Evolutionary conservation across 2,113 vertebrate genomes (phyloP), one percentile per base, ranked within the genome.

Genomic region (Mastomys natalensis): DNA sequence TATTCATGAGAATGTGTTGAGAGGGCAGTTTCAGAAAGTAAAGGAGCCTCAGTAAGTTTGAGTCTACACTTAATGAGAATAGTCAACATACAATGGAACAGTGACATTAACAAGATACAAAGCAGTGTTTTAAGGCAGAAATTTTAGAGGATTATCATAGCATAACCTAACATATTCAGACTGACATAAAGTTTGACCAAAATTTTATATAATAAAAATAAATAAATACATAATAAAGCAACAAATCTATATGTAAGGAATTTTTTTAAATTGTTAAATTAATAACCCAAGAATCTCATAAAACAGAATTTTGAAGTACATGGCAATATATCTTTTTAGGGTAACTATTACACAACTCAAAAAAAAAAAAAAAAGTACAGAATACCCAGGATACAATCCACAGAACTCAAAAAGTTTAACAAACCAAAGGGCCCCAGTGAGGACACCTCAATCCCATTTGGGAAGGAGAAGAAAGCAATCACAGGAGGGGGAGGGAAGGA

Each of bases 51-150:
- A 64, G 31, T 88, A 95, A 91, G 48, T 74, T 60, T 76, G 70
- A 17, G 48, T 87, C 76, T 88, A 17, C 89, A 74, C 48, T 90
- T 94, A 87, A 91, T 37, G 90, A 80, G 80, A 26, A 51, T 24
- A 85, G 16, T 64, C 72, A 87, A 53, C 12, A 37, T 89, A 26
- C 34, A 81, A 72, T 51, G 10, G 58, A 86, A 60, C 16, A 89
- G 6, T 43, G 76, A 26, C 26, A 17, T 26, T 22, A 95, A 22
- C 21, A 93, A 90, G 24, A 87, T 82, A 95, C 29, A 91, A 92
- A 60, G 21, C 26, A 77, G 7, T 91, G 2, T 74, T 89, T 85
- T 70, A 93, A 72, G 43, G 7, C 64, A 43, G 13, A 82, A 4
- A 48, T 58, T 80, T 87, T n/a, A 7, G 19, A 6, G 12, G 66